Evolutionary conservation across 2,797 vertebrate species (phyloP).

Genomic region (Diplodus puntazzo): DNA sequence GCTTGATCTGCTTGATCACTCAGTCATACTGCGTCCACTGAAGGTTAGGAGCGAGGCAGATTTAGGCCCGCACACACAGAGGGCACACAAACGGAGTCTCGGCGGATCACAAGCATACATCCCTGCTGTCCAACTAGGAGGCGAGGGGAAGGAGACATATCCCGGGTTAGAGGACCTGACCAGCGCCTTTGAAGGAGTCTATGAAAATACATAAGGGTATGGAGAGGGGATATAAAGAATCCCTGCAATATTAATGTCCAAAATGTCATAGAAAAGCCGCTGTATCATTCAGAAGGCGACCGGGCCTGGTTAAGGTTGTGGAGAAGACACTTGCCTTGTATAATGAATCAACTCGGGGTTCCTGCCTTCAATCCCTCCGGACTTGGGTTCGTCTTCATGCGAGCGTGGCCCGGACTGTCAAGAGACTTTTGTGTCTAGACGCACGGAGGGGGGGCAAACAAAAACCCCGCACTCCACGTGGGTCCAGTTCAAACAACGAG

Average conservation of each 20-base stretch:
- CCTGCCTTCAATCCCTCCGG: constrained; percentile 62
- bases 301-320: constrained; percentile 51
- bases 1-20: constrained; percentile 77
- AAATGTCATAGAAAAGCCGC: constrained; percentile 81
- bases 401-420: constrained; percentile 58
- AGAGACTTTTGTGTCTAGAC: constrained; percentile 67
- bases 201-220: constrained; percentile 60
- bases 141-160: constrained; percentile 33
- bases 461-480: constrained; percentile 24
- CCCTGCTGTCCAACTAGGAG: constrained; percentile 58
- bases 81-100: constrained; percentile 38
- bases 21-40: constrained; percentile 65
- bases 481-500: constrained; percentile 68
- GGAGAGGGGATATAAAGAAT: constrained; percentile 69
- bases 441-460: constrained; percentile 28
- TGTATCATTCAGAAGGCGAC: constrained; percentile 59
- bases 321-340: constrained; percentile 63
- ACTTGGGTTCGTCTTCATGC: constrained; percentile 50
- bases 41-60: constrained; percentile 70
- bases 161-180: constrained; percentile 67
- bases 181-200: constrained; percentile 67
- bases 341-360: constrained; percentile 73
- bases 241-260: constrained; percentile 83
- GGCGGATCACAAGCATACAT: constrained; percentile 63
- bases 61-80: constrained; percentile 45